Evolutionary conservation across 2,888 invertebrate genomes (phyloP), one percentile per base, ranked within the genome.

Genomic region (Formica aserva): DNA sequence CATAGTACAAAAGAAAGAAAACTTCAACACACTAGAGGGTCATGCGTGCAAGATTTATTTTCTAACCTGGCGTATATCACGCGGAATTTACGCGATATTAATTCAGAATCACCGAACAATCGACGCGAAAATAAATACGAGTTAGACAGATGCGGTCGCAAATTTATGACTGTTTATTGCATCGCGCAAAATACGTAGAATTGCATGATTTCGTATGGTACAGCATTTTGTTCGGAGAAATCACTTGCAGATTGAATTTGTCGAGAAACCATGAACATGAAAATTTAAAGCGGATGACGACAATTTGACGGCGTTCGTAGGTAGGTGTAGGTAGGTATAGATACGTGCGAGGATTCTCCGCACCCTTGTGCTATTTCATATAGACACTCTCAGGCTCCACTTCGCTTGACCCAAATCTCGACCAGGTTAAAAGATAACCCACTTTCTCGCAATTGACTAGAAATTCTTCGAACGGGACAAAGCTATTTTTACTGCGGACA

Each of bases 391-490:
- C 45, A 41, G 82, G 8, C 82, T 72, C 38, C 82, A 57, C 66
- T 82, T 75, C 63, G 63, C 75, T 82, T 82, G 82, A 75, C 84
- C 84, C 52, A 82, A 84, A 84, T 84, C 55, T 41, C 75, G 52
- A 65, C 13, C 52, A 52, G 63, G 32, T 52, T 52, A 69, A 82
- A 66, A 82, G 75, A 62, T 82, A 57, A 84, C 55, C 75, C 29
- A 75, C 67, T 75, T 82, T 71, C 80, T 57, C 71, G 45, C 18
- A 48, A 80, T 63, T 81, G 66, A 83, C 69, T 72, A 57, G 72
- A 55, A 71, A 81, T 71, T 81, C 81, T 71, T 38, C 45, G 22
- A 78, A 78, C 45, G 11, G 35, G 57, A 48, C 66, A 67, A 77
- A 65, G 66, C 63, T 83, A 77, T 78, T 69, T 78, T 57, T 52